phyloP scores from a whole-genome alignment of 1,140 invertebrate species.

The Conus ventricosus region DNA sequence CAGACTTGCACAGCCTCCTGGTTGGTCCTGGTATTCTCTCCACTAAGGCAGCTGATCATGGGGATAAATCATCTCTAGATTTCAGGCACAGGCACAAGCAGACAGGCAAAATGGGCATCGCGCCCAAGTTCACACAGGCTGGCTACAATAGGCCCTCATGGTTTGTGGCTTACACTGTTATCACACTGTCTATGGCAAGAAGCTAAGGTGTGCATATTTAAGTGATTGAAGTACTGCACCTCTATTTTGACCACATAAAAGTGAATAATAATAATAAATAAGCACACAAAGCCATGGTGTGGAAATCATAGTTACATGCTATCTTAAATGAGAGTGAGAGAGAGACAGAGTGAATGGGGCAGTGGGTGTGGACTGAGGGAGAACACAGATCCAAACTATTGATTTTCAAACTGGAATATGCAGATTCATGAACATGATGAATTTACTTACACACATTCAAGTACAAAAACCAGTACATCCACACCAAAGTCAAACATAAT shows the following conservation, averaged over 20 bases:
- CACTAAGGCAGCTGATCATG: not conserved
- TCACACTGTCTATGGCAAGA: constrained; percentile 16
- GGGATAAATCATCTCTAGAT: not conserved
- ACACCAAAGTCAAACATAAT: too few relatives aligned
- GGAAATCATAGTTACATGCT: too few relatives aligned
- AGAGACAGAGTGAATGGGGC: too few relatives aligned
- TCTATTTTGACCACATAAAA: not conserved
- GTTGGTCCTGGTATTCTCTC: not conserved
- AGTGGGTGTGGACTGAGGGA: not conserved
- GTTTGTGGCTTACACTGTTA: not conserved
- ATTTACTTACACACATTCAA: not conserved
- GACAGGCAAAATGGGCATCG: not conserved
- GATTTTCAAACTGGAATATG: not conserved
- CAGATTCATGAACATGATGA: not conserved
- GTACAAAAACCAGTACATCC: not conserved
- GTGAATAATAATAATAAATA: not conserved
- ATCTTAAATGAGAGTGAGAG: too few relatives aligned
- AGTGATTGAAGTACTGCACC: not conserved
- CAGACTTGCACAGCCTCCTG: not conserved
- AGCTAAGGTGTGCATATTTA: not conserved
- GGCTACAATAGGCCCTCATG: not conserved
- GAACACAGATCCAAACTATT: not conserved
- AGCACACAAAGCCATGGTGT: not conserved
- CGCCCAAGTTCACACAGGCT: not conserved
- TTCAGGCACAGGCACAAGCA: not conserved